Base-by-base conservation (phyloP, 2,888 invertebrate species). In the Leptinotarsa haldemani region DNA sequence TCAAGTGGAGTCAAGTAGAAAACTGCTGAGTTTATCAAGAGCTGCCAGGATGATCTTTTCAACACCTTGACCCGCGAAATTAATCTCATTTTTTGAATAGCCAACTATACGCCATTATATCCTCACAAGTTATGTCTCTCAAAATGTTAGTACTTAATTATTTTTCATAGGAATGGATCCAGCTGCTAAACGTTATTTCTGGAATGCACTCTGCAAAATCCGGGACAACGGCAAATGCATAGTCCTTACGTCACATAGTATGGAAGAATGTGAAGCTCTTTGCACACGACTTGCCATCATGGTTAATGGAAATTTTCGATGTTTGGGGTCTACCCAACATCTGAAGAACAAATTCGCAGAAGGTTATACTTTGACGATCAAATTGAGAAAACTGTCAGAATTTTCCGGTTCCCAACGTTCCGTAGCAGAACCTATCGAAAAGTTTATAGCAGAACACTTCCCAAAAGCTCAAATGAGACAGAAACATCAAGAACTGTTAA, bases 181-280 rank as follows among this genome's bases (percentile, higher is more conserved):
- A 1, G 93, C 93, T 1, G 94, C 95, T 3, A 92, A 95, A 82
- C 89, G 96, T 71, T 92, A 93, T 75, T 90, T 97, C 15, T 96
- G 96, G 96, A 90, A 93, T 81, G 92, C 93, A 16, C 90, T 95
- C 47, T 90, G 91, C 77, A 90, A 91, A 73, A 90, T 93, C 56
- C 89, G 94, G 65, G 92, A 92, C 73, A 88, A 91, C 3, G 95
- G 95, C 0, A 91, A 91, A 84, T 93, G 94, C 73, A 91, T 96
- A 70, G 90, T 96, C 74, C 89, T 96, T 74, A 96, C 96, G 20
- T 95, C 95, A 63, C 94, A 95, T 88, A 94, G 94, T 85, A 95
- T 95, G 94, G 95, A 95, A 87, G 95, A 95, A 87, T 95, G 95
- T 87, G 95, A 95, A 88, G 94, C 94, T 20, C 88, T 95, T 25